Base-by-base conservation (phyloP, 2,113 vertebrate genomes). In the Cyanoliseus patagonus region DNA sequence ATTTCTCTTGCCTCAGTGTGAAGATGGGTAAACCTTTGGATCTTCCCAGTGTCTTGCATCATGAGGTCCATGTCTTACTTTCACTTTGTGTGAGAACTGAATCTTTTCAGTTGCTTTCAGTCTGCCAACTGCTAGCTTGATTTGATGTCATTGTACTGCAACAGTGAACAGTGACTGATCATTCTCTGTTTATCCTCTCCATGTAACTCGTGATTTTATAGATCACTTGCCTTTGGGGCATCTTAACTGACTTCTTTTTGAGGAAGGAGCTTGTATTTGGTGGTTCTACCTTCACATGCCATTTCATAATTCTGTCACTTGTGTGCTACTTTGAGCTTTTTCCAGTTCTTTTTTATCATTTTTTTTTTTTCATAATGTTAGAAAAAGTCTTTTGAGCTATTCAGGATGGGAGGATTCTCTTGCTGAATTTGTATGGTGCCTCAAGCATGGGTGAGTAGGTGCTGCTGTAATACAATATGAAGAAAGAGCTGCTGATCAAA, bases 401-500 rank as follows among this genome's bases (percentile, higher is more conserved):
- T 80, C 20, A 59, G 46, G 30, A n/a, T 67, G 51, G 55, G 59
- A 80, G 11, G 69, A 23, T 16, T 53, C n/a, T 90, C 31, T 76
- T 46, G 17, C 63, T 63, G 72, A 41, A 69, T 70, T 70, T 86
- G 20, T 59, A 22, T 51, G 24, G 12, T 93, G 53, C 24, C 72
- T 90, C 0, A 0, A 90, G 35, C 44, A 44, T 41, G 55, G 53
- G 3, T 75, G 87, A 93, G 37, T 86, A 81, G 72, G 28, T 90
- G 61, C 47, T 83, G 83, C 53, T 77, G n/a, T 78, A 93, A 90
- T 42, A 83, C 41, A 93, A 57, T 62, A n/a, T 49, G 72, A 90
- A 73, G 41, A 67, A 90, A 93, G 19, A 95, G 9, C 46, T 66
- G 52, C 66, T 85, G 83, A 94, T 83, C 92, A 90, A 90, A 95